Conservation (phyloP, 2,888 invertebrate genomes). For the Agonopterix arenella region DNA sequence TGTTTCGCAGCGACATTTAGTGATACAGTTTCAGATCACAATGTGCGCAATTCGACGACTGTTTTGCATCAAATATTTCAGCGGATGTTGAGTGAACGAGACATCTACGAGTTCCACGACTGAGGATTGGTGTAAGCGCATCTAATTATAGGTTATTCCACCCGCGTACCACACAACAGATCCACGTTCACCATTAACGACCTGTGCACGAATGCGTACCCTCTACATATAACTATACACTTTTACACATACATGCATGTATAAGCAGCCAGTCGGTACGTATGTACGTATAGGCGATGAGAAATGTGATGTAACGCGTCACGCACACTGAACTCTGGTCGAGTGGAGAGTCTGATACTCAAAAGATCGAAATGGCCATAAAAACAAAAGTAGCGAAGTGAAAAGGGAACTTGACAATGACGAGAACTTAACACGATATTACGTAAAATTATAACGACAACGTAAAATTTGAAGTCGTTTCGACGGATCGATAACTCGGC, state of each 20-base stretch:
- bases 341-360: slow-evolving; percentile 16
- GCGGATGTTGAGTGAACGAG: slow-evolving; percentile 52
- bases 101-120: slow-evolving; percentile 53
- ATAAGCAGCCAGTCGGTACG: slow-evolving; percentile 22
- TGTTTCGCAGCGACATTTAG: not conserved
- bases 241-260: slow-evolving; percentile 16
- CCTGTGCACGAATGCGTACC: slow-evolving; percentile 60
- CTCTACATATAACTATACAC: slow-evolving; percentile 29
- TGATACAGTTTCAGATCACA: not conserved
- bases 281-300: slow-evolving; percentile 17
- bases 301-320: slow-evolving; percentile 49
- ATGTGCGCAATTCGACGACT: slow-evolving; percentile 20
- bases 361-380: slow-evolving; percentile 20
- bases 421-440: slow-evolving; percentile 33
- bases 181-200: slow-evolving; percentile 67
- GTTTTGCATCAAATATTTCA: slow-evolving; percentile 32
- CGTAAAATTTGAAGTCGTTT: slow-evolving; percentile 28
- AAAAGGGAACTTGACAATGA: slow-evolving; percentile 46
- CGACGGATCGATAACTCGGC: slow-evolving; percentile 39
- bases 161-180: slow-evolving; percentile 65
- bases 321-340: slow-evolving; percentile 37
- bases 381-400: slow-evolving; percentile 27
- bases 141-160: slow-evolving; percentile 76
- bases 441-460: slow-evolving; percentile 45
- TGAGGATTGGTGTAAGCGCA: slow-evolving; percentile 64